Evolutionary conservation across 2,797 vertebrate genomes (phyloP), one percentile per base, ranked within the genome.

Genomic region (Rhinoraja longicauda): DNA sequence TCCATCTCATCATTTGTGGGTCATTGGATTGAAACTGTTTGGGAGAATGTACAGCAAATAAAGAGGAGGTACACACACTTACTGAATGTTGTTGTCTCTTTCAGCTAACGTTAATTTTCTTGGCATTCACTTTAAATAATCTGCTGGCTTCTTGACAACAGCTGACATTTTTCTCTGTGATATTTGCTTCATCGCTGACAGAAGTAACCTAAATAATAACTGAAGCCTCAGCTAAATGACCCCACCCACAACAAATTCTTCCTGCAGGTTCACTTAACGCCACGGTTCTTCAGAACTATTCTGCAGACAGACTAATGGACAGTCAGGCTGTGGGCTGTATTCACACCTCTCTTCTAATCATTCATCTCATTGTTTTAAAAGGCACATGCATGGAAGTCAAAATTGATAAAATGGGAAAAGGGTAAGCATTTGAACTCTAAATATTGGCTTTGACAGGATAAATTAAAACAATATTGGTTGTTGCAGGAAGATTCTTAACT

Each of bases 391-490:
- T n/a, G 57, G 13, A 86, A 86, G 21, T 78, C 77, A 82, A 24
- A 53, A 24, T 26, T 81, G 70, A 73, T 21, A 73, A 73, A 21
- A 73, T 73, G 39, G 36, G 5, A n/a, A 84, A 59, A 59, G 26
- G 81, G 24, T 0, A 84, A 15, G 29, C 7, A n/a, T 84, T 84
- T 13, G 10, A 24, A 45, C 39, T 5, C 78, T 6, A 45, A 7
- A 45, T 45, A 45, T 81, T 45, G 39, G 39, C 45, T 53, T 26
- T 13, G 24, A 29, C 79, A 59, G 26, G 81, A 59, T 84, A 15
- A 84, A 59, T 59, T 57, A 59, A 59, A 84, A n/a, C 84, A 9
- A 88, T 88, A 62, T 88, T 88, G 84, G 17, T 62, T 88, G 62
- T 19, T 88, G 17, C n/a, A n/a, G 17, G 64, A 36, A 36, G 84